These are phyloP conservation scores for Euphonia xanthogaster DNA, from an alignment of 2,797 vertebrate species.

Conservation along the genomic window DNA sequence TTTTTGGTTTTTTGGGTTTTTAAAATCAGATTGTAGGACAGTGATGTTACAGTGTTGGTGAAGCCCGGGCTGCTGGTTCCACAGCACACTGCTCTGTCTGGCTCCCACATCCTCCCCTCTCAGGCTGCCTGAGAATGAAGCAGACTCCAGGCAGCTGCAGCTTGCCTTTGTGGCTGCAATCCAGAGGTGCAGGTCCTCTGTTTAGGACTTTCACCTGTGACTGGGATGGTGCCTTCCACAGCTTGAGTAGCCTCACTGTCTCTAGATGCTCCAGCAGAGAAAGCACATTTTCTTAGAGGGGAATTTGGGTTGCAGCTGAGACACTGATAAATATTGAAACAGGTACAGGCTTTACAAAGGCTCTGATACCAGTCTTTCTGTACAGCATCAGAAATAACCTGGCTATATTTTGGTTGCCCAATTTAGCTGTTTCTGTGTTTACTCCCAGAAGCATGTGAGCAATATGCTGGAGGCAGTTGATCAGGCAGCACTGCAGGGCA, in stretches of 20 bases:
- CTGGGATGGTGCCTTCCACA: neutral
- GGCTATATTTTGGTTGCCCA: neutral
- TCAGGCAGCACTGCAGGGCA: neutral
- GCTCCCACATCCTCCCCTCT: fast-evolving
- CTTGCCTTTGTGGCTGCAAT: neutral
- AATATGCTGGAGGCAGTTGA: neutral
- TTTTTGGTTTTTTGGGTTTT: neutral
- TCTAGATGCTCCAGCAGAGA: neutral
- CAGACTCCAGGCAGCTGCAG: neutral
- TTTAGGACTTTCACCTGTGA: neutral
- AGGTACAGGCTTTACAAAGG: neutral
- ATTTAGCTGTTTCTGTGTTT: neutral
- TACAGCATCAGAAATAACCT: neutral
- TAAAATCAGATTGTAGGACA: fast-evolving
- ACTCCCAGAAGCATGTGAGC: fast-evolving
- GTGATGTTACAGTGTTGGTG: neutral
- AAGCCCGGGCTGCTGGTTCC: neutral
- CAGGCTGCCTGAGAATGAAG: neutral
- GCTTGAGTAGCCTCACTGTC: neutral
- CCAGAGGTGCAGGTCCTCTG: neutral
- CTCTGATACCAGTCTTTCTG: neutral
- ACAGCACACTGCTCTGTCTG: neutral
- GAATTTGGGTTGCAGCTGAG: neutral
- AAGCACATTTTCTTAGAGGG: neutral
- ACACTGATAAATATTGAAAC: neutral